Conservation (phyloP, 2,888 invertebrate species). For the Microplitis manilae region DNA sequence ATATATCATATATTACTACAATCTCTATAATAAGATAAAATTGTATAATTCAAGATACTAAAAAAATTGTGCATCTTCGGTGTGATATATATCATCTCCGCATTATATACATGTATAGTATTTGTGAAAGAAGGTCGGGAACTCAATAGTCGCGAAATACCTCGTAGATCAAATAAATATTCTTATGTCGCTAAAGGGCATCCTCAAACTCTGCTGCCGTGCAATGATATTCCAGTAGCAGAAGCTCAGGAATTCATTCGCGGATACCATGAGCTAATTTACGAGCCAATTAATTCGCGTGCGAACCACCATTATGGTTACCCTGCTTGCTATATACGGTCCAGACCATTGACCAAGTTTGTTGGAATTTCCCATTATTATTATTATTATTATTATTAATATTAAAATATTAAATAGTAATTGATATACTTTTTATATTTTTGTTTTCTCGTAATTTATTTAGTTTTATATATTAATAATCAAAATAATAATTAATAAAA, state of each 20-base stretch:
- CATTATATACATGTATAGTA: too few species aligned
- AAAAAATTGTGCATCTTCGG: too few species aligned
- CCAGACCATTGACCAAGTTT: slow-evolving; percentile 21
- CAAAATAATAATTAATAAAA: too few species aligned
- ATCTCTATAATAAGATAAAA: too few species aligned
- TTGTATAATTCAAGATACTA: too few species aligned
- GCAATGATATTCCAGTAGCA: neutral
- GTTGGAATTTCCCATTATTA: slow-evolving; percentile 15
- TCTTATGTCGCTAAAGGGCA: slow-evolving; percentile 59
- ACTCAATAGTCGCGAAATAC: slow-evolving; percentile 56
- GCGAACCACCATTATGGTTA: slow-evolving; percentile 7
- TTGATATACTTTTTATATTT: too few species aligned
- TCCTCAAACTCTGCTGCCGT: slow-evolving; percentile 32
- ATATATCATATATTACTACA: too few species aligned
- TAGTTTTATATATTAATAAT: too few species aligned
- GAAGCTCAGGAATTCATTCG: slow-evolving; percentile 27
- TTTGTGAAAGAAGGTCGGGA: neutral
- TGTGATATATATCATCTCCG: too few species aligned
- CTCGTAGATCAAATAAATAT: slow-evolving; percentile 67
- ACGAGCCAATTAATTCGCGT: slow-evolving; percentile 69
- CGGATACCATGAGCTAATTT: slow-evolving; percentile 61
- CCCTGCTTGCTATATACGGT: neutral
- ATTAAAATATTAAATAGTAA: too few species aligned
- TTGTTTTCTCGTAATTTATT: too few species aligned
- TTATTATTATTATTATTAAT: too few species aligned